Evolutionary conservation across 2,113 vertebrate genomes (phyloP).

Genomic region (Podilymbus podiceps): DNA sequence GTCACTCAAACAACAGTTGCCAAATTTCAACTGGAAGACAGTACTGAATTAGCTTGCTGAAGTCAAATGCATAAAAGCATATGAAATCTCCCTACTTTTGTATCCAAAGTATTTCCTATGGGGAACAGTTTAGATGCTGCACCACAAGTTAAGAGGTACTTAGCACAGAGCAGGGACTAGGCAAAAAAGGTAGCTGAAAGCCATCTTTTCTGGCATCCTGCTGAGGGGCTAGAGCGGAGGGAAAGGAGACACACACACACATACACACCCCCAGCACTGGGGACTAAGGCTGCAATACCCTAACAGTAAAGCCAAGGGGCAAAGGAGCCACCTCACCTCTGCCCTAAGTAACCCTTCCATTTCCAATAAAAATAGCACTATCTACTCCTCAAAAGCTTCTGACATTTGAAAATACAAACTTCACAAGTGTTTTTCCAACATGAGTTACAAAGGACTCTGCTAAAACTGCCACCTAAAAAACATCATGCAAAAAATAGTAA

Average conservation of each 20-base stretch:
- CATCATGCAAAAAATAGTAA: conserved; percentile 29
- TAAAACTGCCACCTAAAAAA: background rate
- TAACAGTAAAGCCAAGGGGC: background rate
- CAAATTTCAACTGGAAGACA: background rate
- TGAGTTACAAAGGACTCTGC: background rate
- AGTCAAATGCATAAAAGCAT: background rate
- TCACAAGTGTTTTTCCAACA: background rate
- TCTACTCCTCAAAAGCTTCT: background rate
- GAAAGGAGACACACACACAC: background rate
- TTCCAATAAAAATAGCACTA: background rate
- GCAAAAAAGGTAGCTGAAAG: background rate
- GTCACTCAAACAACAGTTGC: background rate
- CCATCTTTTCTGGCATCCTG: background rate
- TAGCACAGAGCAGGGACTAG: background rate
- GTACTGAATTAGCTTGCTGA: background rate
- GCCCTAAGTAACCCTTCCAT: background rate
- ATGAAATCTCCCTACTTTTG: background rate
- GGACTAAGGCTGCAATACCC: background rate
- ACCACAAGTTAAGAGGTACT: background rate
- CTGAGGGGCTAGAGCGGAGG: background rate
- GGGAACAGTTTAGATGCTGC: background rate
- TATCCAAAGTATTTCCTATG: background rate
- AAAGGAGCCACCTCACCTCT: background rate
- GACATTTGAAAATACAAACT: background rate
- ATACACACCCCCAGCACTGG: background rate